Percentiles rank a stretch among this genome's conserved stretches.
Conservation (phyloP, 2,888 invertebrate species). For the Caenorhabditis sp. region DNA sequence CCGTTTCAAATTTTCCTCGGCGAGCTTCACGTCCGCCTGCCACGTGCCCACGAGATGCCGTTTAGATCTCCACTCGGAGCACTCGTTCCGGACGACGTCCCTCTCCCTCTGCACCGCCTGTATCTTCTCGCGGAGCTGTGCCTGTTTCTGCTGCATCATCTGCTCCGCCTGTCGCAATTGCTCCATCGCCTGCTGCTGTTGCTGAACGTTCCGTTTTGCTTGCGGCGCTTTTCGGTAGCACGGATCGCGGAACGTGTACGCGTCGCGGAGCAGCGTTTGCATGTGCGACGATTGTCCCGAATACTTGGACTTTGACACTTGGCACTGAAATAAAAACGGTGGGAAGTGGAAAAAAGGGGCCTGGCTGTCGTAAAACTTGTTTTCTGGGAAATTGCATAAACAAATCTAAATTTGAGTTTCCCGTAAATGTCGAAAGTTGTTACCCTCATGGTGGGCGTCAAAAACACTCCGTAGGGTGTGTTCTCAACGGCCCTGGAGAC, state of each 20-base stretch:
- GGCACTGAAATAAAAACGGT: constrained; percentile 28
- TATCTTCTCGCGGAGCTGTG: background rate
- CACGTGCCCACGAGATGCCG: constrained; percentile 6
- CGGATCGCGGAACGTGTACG: background rate
- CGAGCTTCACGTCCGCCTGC: background rate
- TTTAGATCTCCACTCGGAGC: constrained; percentile 27
- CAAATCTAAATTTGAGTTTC: no score
- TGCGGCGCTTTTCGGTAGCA: background rate
- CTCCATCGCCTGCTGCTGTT: no score
- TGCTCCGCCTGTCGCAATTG: no score
- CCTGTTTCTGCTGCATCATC: background rate
- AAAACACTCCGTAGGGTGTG: constrained; percentile 3
- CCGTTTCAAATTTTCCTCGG: background rate
- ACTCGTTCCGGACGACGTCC: constrained; percentile 4
- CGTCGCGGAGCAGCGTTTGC: constrained; percentile 18
- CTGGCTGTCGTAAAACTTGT: no score
- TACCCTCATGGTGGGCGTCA: constrained; percentile 30
- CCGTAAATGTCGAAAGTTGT: background rate
- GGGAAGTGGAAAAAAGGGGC: background rate
- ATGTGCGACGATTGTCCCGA: constrained; percentile 33
- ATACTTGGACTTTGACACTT: constrained; percentile 43
- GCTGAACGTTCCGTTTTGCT: background rate
- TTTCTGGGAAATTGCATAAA: no score
- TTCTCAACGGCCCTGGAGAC: background rate
- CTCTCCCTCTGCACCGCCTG: constrained; percentile 6